Evolutionary conservation across 2,888 invertebrate genomes (phyloP), one percentile per base, ranked within the genome.

Genomic region (Lacanobia oleracea): DNA sequence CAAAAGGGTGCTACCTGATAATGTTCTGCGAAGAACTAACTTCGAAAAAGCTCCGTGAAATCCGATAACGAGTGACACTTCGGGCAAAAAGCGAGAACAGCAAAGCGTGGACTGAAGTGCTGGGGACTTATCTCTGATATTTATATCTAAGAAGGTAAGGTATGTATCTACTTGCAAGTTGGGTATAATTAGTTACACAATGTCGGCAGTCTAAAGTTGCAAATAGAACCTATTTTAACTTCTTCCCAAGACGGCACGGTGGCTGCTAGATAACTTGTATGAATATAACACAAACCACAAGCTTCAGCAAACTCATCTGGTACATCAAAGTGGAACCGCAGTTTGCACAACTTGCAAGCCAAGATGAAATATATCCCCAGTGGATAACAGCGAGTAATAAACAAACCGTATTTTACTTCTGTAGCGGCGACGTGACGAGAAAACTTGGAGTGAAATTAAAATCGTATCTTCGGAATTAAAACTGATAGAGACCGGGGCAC

Each of bases 401-500:
- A 83, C 82, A 76, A 83, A 83, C 69, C 67, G 66, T 72, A 72
- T 81, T 77, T 81, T 69, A 83, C 67, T 67, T 81, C 56, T 81
- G 65, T 57, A 67, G 60, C 50, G 14, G 59, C 53, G 61, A 75
- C 82, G 71, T 70, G 71, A 75, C 63, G 33, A 63, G 68, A 63
- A 73, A 74, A 67, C 59, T 73, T 71, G 51, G 10, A 59, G 50
- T 23, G n/a, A 70, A 75, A 72, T 73, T 72, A 81, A 75, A 83
- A 79, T 56, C 33, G 53, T 61, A 67, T 59, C 23, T 71, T 73
- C 67, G 6, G 23, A 66, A 82, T 82, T 67, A 81, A 81, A 79
- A 56, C 21, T 45, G 43, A 66, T 74, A 84, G 87, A 80, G 67
- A 87, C 89, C 82, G 75, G 48, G 51, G 54, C 57, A 79, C 87